phyloP scores from a whole-genome alignment of 2,888 invertebrate genomes.

The Agonopterix heracliana region DNA sequence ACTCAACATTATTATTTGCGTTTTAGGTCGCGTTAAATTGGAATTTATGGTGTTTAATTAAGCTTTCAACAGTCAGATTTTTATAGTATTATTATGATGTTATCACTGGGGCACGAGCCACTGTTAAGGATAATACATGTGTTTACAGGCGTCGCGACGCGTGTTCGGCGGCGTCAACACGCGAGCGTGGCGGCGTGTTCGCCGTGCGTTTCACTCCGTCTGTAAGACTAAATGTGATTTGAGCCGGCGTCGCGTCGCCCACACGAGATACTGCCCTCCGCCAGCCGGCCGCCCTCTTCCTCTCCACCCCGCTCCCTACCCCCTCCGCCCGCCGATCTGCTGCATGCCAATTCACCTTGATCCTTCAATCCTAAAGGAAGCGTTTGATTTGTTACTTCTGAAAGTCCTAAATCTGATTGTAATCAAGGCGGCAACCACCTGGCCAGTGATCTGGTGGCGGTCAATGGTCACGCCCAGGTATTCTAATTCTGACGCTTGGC shows the following conservation, averaged over 20 bases:
- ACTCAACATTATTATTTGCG: too few relatives aligned
- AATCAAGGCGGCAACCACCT: too few relatives aligned
- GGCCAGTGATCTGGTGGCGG: too few relatives aligned
- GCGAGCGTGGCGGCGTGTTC: conserved; percentile 23
- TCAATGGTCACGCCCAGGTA: too few relatives aligned
- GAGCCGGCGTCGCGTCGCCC: conserved; percentile 31
- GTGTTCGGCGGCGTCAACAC: conserved; percentile 20
- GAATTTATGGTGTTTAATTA: too few relatives aligned
- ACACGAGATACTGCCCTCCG: conserved; percentile 45
- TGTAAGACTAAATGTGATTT: conserved; percentile 60
- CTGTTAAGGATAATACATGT: too few relatives aligned
- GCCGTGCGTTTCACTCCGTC: conserved; percentile 48
- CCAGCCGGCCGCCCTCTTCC: conserved; percentile 39
- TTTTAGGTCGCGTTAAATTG: too few relatives aligned
- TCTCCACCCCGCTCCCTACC: conserved; percentile 34
- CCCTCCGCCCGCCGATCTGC: conserved; percentile 19
- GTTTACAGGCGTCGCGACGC: conserved; percentile 7
- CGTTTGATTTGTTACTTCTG: neutral
- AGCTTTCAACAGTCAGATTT: too few relatives aligned
- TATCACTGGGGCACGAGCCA: too few relatives aligned
- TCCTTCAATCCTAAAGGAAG: conserved; percentile 1
- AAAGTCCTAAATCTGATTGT: too few relatives aligned
- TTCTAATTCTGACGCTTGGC: too few relatives aligned
- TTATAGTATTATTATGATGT: too few relatives aligned
- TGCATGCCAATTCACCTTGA: conserved; percentile 11